Base-by-base conservation (phyloP, 1,140 invertebrate species). In the Anadara kagoshimensis region DNA sequence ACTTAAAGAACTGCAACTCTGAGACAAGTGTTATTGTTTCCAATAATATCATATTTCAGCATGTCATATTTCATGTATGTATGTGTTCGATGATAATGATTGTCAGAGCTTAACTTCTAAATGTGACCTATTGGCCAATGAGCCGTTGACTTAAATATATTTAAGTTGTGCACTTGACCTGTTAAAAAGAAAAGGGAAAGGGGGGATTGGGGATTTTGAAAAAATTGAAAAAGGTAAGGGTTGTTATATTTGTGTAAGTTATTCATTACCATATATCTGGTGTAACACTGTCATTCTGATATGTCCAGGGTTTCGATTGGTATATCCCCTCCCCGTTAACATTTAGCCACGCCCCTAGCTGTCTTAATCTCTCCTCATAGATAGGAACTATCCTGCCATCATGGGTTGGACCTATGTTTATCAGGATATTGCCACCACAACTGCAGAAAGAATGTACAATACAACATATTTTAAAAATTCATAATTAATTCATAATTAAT, bases 271-370 rank as follows among this genome's bases (percentile, higher is more conserved):
- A 88, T 14, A 96, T 92, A 78, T 92, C 86, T 3, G 81, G 69
- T 20, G 92, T 93, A 0, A 91, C 22, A 0, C 93, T 93, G 83
- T 98, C 96, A 83, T 97, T 97, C 87, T 97, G 96, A 77, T 90
- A 87, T 16, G 36, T 75, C 29, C 85, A 89, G 94, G 96, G 95
- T 41, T 89, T 91, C 0, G 92, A 93, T 26, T 90, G 90, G 83
- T 96, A 98, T 83, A 99, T 96, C 0, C 95, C 95, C 87, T 97
- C 94, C 2, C 95, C 96, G 85, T 97, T 98, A 0, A 94, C 87
- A 12, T 90, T 80, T 10, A 98, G 86, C 95, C 96, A 98, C 18
- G 85, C 72, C 53, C 93, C 93, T 24, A 91, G 54, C 76, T 92
- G 87, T 5, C 91, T 84, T 0, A 99, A 89, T 70, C 96, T 91